Evolutionary conservation across 2,888 invertebrate species (phyloP).

Genomic region (Volucella zonaria): DNA sequence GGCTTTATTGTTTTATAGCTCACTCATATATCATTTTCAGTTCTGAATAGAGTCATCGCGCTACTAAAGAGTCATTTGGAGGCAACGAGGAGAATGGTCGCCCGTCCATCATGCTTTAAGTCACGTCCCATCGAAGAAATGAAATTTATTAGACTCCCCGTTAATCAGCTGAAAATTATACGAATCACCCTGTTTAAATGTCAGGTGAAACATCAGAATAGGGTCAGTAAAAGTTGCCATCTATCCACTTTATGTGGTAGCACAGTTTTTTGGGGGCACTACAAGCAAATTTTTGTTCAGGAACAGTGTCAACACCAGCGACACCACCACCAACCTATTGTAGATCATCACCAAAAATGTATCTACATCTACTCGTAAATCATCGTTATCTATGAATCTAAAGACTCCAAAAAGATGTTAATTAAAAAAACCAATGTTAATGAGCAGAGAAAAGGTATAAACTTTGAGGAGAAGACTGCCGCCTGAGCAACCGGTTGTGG

Average conservation of each 20-base stretch:
- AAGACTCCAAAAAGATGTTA: constrained; percentile 34
- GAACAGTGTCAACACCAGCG: background rate
- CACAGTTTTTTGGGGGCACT: constrained; percentile 8
- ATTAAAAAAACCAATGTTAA: constrained; percentile 51
- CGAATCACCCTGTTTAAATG: background rate
- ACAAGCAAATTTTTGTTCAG: background rate
- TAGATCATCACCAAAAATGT: background rate
- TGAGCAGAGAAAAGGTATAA: constrained; percentile 23
- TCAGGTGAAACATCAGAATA: constrained; percentile 11
- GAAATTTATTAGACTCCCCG: no score
- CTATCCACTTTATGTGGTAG: background rate
- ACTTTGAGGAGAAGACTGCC: background rate
- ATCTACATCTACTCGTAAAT: constrained; percentile 4
- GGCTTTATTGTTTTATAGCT: no score
- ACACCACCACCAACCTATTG: background rate
- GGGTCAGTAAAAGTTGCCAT: constrained; percentile 58
- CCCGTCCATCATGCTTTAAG: no score
- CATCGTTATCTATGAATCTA: no score
- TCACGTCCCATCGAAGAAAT: no score
- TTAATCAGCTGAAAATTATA: background rate
- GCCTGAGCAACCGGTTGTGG: background rate
- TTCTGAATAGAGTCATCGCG: no score
- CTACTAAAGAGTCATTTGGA: no score
- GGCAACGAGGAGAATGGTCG: no score
- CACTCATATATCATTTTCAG: no score